These are phyloP conservation scores for Anabacerthia variegaticeps DNA, from an alignment of 2,797 vertebrate genomes.

Conservation along the genomic window DNA sequence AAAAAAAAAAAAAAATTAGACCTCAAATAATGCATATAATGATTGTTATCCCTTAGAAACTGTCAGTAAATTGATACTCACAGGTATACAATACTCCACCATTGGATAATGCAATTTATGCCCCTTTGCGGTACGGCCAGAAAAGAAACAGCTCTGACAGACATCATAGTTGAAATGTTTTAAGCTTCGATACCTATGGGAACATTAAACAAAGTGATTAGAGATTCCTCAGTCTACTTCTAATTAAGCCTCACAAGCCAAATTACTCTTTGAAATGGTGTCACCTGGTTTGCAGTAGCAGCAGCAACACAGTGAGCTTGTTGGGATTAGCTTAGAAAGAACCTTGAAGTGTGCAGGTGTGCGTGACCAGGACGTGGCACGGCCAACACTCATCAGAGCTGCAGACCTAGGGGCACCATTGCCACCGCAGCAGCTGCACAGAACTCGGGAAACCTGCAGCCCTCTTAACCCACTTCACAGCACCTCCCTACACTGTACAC, in stretches of 20 bases:
- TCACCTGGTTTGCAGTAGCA: not conserved
- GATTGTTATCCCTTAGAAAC: not conserved
- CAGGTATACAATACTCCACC: conserved; percentile 98
- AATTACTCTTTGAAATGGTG: not conserved
- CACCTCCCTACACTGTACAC: not conserved
- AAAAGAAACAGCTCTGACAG: conserved; percentile 99
- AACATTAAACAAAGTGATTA: conserved; percentile 28
- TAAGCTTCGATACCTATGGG: conserved; percentile 91
- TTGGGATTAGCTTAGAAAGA: not conserved
- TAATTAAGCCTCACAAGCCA: not conserved
- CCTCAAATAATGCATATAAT: not conserved
- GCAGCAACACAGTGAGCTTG: not conserved
- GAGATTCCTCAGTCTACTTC: not conserved
- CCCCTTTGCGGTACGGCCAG: conserved; percentile 95
- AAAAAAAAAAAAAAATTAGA: not conserved
- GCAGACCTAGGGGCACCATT: not conserved
- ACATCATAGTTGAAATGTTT: conserved; percentile 99
- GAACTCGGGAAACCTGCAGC: not conserved
- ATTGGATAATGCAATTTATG: conserved; percentile 98
- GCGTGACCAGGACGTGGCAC: fast-evolving
- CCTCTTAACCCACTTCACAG: not conserved
- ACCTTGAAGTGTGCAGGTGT: fast-evolving
- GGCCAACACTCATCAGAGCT: fast-evolving
- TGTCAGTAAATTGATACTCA: conserved; percentile 73
- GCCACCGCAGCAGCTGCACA: not conserved